Evolutionary conservation across 1,140 invertebrate species (phyloP).

Genomic region (Drosophila hydei): DNA sequence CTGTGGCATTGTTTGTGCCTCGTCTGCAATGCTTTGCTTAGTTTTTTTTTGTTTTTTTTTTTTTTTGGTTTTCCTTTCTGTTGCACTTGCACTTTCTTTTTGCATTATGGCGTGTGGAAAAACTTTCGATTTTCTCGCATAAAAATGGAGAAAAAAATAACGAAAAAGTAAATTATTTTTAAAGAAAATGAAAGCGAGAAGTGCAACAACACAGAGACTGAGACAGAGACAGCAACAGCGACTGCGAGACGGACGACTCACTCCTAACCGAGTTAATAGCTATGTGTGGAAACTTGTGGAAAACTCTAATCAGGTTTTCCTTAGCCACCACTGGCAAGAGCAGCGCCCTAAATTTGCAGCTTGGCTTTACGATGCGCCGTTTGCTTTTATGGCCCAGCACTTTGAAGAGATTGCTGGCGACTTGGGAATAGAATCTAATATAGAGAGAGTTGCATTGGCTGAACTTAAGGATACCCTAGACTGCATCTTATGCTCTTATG

Average conservation of each 20-base stretch:
- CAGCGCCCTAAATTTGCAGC: slow-evolving; percentile 31
- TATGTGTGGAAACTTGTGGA: slow-evolving; percentile 10
- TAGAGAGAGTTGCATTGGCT: neutral
- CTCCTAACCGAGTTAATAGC: slow-evolving; percentile 32
- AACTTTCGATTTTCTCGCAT: slow-evolving; percentile 83
- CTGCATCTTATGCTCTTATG: too few species aligned
- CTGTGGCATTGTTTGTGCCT: slow-evolving; percentile 66
- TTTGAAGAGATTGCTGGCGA: neutral
- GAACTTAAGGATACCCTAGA: neutral
- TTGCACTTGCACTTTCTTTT: slow-evolving; percentile 84
- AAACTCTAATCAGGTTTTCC: slow-evolving; percentile 41
- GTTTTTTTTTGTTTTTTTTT: neutral
- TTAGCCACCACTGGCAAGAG: neutral
- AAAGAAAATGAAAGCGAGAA: slow-evolving; percentile 82
- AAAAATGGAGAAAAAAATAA: slow-evolving; percentile 40
- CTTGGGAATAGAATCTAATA: neutral
- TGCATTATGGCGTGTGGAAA: slow-evolving; percentile 84
- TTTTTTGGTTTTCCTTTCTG: slow-evolving; percentile 51
- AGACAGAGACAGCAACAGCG: neutral
- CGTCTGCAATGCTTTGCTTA: slow-evolving; percentile 6
- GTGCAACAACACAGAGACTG: slow-evolving; percentile 55
- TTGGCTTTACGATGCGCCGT: slow-evolving; percentile 24
- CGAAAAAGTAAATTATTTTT: slow-evolving; percentile 55
- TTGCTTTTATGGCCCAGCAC: slow-evolving; percentile 28
- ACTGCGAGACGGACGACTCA: slow-evolving; percentile 15